Evolutionary conservation across 2,888 invertebrate genomes (phyloP), one percentile per base, ranked within the genome.

Genomic region (Eucriotettix oculatus): DNA sequence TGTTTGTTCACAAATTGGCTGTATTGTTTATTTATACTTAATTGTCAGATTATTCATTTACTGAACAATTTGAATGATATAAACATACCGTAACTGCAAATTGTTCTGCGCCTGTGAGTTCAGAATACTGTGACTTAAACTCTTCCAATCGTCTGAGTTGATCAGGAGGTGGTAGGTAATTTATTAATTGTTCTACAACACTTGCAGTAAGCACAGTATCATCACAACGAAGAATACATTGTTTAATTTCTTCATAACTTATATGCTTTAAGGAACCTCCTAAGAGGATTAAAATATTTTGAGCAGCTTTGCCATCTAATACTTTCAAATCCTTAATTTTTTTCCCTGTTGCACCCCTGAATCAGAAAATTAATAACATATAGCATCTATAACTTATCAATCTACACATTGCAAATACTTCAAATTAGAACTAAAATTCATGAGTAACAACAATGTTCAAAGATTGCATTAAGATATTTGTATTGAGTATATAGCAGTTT

Each of bases 301-400:
- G 97, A 0, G 94, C 96, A 0, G 91, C 80, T 73, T 97, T 98
- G 14, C 86, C 81, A 73, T 98, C 97, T 14, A 98, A 76, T 1
- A 98, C 94, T 70, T 90, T 89, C 10, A 96, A 78, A 70, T 94
- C 92, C 73, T 94, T 90, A 10, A 87, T 86, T 73, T 95, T 94
- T 72, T 93, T 95, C 63, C 85, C 70, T 0, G 87, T 82, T 60
- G 81, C 81, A 9, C 78, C 79, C 66, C 81, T 81, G 71, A 56
- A 70, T 5, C 29, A 29, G 29, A 29, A 29, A 29, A 29, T 29
- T 29, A 29, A 29, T 29, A 29, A 29, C 29, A 29, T 29, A 29
- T 29, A 29, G 2, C 29, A 29, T 29, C 2, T 29, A 29, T 7
- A 5, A 29, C 29, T 29, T 7, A 29, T 5, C 29, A 5, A 5